Evolutionary conservation across 2,797 vertebrate genomes (phyloP).

Genomic region (Limnodromus scolopaceus): DNA sequence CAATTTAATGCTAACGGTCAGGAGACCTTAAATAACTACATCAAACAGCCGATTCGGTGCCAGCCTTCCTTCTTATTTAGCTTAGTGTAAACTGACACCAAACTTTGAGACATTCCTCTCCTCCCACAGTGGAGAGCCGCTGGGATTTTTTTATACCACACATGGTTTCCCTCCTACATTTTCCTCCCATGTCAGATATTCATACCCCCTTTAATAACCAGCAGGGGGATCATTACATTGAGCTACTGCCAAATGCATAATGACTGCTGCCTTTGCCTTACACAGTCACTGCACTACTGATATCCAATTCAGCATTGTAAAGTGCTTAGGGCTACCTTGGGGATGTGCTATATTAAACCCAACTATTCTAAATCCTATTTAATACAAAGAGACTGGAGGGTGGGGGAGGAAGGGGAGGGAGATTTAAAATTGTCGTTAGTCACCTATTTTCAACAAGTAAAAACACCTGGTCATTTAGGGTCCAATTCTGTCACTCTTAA

Average conservation of each 20-base stretch:
- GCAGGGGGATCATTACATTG: constrained; percentile 72
- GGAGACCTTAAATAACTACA: constrained; percentile 9
- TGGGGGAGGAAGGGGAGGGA: background rate
- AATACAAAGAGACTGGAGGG: constrained; percentile 58
- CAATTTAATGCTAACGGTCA: background rate
- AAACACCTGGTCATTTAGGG: constrained; percentile 35
- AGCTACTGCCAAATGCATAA: constrained; percentile 72
- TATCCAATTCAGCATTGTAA: constrained; percentile 75
- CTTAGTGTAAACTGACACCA: constrained; percentile 38
- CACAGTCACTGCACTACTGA: constrained; percentile 41
- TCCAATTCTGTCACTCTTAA: background rate
- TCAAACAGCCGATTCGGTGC: background rate
- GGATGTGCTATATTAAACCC: constrained; percentile 67
- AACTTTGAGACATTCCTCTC: constrained; percentile 40
- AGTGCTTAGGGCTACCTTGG: constrained; percentile 75
- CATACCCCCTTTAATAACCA: constrained; percentile 69
- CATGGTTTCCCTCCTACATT: constrained; percentile 66
- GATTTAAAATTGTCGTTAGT: constrained; percentile 56
- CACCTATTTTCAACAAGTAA: constrained; percentile 56
- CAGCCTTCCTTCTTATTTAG: constrained; percentile 37
- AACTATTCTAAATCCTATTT: constrained; percentile 76
- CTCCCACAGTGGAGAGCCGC: constrained; percentile 15
- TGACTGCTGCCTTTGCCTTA: constrained; percentile 62
- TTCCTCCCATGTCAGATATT: constrained; percentile 66
- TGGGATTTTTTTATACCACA: constrained; percentile 55